Evolutionary conservation across 1,140 invertebrate genomes (phyloP), one percentile per base, ranked within the genome.

Genomic region (Bradysia coprophila): DNA sequence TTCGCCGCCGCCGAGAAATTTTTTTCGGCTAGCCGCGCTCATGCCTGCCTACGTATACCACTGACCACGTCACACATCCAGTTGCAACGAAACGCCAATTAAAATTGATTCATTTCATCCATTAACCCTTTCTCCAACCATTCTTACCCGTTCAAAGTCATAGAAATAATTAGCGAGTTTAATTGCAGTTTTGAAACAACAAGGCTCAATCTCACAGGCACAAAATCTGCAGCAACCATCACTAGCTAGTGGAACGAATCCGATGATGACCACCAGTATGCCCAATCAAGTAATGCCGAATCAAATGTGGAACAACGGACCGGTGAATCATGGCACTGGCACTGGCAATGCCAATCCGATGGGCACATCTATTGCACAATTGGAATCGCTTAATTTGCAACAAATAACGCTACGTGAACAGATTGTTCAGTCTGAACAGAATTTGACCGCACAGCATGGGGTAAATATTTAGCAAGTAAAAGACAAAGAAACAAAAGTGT

Each of bases 381-480:
- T 16, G 18, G 68, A 72, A 45, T 60, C 62, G 46, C 59, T 71
- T 42, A 63, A 65, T 47, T 63, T 69, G 41, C 87, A 94, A 59
- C 81, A 91, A 53, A 73, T 75, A 47, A 73, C 77, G 40, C 62
- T 93, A 42, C 78, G 86, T 51, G 89, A 95, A 53, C 89, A 96
- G 67, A 90, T 96, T 38, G 75, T 77, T 49, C 89, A 96, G 62
- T 92, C 87, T 51, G 91, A 96, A 65, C 78, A 80, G 53, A 96
- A 96, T 71, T 67, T 97, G 43, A 78, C 80, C 48, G 91, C 90
- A 33, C 92, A 97, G 57, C 87, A 95, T 63, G 75, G 83, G 53
- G 83, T 81, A 57, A 63, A 61, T 54, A 33, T 44, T 39, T 21
- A 37, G 18, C 8, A 28, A 28, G n/a, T n/a, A n/a, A n/a, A n/a